phyloP scores from a whole-genome alignment of 2,888 invertebrate species.

The Cephus pygmeus region DNA sequence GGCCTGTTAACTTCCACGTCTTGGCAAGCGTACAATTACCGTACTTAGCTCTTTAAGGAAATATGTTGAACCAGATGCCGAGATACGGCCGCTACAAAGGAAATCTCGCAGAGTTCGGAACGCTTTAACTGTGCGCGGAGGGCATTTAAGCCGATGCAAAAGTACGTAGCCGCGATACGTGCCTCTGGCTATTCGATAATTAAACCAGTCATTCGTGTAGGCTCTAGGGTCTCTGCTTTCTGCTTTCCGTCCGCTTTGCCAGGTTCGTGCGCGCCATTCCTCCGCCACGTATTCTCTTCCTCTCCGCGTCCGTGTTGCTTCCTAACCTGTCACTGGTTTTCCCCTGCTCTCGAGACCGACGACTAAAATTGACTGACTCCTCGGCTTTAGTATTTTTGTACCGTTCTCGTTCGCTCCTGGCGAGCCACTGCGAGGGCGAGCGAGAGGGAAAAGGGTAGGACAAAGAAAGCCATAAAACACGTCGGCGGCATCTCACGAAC shows the following conservation, averaged over 20 bases:
- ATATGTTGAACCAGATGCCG: conserved; percentile 7
- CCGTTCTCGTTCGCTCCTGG: background rate
- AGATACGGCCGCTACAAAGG: conserved; percentile 4
- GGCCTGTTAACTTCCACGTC: background rate
- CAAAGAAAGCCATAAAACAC: background rate
- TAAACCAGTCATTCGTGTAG: conserved; percentile 1
- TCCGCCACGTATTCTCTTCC: background rate
- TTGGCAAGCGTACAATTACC: background rate
- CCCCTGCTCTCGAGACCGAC: background rate
- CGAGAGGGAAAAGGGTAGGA: background rate
- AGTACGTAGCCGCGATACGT: background rate
- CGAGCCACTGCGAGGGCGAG: background rate
- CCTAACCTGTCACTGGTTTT: background rate
- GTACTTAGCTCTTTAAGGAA: conserved; percentile 5
- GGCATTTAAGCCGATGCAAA: background rate
- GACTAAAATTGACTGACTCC: background rate
- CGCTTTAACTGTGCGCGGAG: background rate
- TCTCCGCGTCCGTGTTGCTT: background rate
- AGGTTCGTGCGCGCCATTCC: background rate
- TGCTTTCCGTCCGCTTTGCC: background rate
- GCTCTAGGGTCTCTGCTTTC: background rate
- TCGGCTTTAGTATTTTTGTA: background rate
- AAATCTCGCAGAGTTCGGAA: background rate
- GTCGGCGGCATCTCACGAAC: background rate
- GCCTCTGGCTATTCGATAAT: conserved; percentile 26